A percentile compares a stretch with the other conserved stretches of the same genome.
Conservation (phyloP, 2,888 invertebrate species). For the Xestia rhomboidea region DNA sequence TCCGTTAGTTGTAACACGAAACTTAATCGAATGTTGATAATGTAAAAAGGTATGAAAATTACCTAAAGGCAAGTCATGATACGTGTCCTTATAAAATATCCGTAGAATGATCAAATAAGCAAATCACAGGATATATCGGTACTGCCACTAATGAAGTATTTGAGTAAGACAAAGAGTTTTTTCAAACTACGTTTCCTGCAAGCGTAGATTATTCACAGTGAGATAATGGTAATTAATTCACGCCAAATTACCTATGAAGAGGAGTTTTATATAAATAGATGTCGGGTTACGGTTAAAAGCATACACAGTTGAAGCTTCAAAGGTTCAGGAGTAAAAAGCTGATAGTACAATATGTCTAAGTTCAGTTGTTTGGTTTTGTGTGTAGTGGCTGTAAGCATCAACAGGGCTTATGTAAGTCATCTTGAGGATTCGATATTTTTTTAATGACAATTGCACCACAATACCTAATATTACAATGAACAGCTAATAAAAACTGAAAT, state of each 20-base stretch:
- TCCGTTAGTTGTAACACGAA: background rate
- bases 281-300: constrained; percentile 17
- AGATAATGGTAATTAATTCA: constrained; percentile 52
- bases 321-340: constrained; percentile 4
- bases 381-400: constrained; percentile 15
- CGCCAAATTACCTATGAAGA: constrained; percentile 30
- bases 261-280: constrained; percentile 53
- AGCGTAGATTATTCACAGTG: constrained; percentile 17
- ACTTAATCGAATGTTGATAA: background rate
- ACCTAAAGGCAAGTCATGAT: background rate
- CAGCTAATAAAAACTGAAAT: background rate
- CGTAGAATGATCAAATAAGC: constrained; percentile 3
- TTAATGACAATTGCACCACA: background rate
- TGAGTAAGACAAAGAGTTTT: constrained; percentile 29
- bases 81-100: background rate
- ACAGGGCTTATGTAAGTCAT: constrained; percentile 17
- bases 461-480: background rate
- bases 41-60: background rate
- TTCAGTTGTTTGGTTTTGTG: constrained; percentile 34
- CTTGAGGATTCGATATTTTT: background rate
- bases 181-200: constrained; percentile 21
- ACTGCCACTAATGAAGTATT: constrained; percentile 6
- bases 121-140: background rate
- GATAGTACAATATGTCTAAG: constrained; percentile 19
- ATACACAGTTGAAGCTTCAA: constrained; percentile 47